A percentile compares a stretch with the other conserved stretches of the same genome.
These are phyloP conservation scores for Mylabris phalerata DNA, from an alignment of 1,140 invertebrate species.

Conservation along the genomic window DNA sequence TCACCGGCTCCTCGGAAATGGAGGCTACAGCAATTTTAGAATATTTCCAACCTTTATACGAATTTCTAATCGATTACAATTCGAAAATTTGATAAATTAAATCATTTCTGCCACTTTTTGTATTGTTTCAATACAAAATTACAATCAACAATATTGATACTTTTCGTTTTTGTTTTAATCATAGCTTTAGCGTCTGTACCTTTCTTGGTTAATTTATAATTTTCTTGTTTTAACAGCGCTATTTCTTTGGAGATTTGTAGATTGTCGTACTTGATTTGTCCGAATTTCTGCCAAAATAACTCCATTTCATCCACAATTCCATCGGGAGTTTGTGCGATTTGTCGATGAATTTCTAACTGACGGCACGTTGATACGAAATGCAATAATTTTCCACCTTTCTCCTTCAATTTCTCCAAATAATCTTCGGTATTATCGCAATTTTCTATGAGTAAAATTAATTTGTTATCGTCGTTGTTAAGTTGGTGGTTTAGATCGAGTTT, in stretches of 20 bases:
- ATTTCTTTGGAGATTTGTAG: no score
- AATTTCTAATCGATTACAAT: constrained; percentile 75
- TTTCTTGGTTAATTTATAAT: no score
- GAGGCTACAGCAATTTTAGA: constrained; percentile 64
- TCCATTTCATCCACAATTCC: constrained; percentile 13
- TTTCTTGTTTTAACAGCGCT: no score
- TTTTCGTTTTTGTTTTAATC: constrained; percentile 6
- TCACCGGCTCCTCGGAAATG: constrained; percentile 72
- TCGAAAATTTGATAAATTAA: constrained; percentile 25
- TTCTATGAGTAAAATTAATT: constrained; percentile 23
- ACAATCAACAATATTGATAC: no score
- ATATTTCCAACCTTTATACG: constrained; percentile 67
- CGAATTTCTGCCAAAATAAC: constrained; percentile 34
- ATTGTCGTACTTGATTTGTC: constrained; percentile 4
- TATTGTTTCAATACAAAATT: no score
- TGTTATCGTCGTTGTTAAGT: constrained; percentile 18
- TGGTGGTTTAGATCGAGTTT: constrained; percentile 27
- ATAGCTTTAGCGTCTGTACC: constrained; percentile 10
- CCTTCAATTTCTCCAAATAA: constrained; percentile 30
- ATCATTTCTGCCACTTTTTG: not conserved
- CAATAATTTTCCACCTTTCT: constrained; percentile 48
- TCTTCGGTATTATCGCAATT: constrained; percentile 21
- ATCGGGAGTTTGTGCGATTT: constrained; percentile 27
- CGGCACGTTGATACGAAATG: constrained; percentile 48
- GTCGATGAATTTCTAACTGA: constrained; percentile 43